A percentile compares a stretch with the other conserved stretches of the same genome.
These are phyloP conservation scores for Girardinichthys multiradiatus DNA, from an alignment of 2,113 vertebrate species.

Conservation along the genomic window DNA sequence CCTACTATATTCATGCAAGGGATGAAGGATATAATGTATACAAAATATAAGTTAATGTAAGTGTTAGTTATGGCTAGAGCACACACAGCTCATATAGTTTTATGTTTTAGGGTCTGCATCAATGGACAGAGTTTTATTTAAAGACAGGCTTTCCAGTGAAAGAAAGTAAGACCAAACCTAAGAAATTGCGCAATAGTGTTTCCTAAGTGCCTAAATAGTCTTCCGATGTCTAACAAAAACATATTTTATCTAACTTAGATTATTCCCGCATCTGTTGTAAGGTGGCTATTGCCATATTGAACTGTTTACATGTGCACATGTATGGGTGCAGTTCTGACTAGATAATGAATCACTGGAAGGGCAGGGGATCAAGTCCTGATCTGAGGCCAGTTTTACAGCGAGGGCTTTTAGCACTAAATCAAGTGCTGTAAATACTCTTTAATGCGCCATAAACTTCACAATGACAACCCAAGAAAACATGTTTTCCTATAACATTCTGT, in stretches of 20 bases:
- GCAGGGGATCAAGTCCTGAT: conserved; percentile 66
- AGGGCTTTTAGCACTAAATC: conserved; percentile 58
- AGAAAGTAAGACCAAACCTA: conserved; percentile 52
- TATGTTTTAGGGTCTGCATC: conserved; percentile 37
- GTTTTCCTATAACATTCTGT: conserved; percentile 13
- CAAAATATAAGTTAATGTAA: conserved; percentile 71
- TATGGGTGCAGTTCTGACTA: conserved; percentile 18
- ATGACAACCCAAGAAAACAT: conserved; percentile 26
- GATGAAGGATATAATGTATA: conserved; percentile 62
- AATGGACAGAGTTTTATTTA: conserved; percentile 27
- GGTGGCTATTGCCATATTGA: neutral
- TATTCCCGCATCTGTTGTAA: neutral
- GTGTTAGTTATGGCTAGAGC: conserved; percentile 73
- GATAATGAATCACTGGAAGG: conserved; percentile 57
- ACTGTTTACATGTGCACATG: neutral
- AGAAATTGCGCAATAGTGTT: too few relatives aligned
- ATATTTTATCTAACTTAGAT: neutral
- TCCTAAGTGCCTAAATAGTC: neutral
- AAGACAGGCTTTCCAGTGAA: conserved; percentile 57
- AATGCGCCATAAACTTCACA: conserved; percentile 46
- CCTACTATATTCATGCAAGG: conserved; percentile 68
- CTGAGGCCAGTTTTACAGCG: conserved; percentile 56
- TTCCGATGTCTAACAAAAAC: neutral
- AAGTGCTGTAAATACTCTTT: conserved; percentile 59
- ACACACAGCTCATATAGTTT: conserved; percentile 61